Evolutionary conservation across 1,140 invertebrate genomes (phyloP).

Genomic region (Laodelphax striatellus): DNA sequence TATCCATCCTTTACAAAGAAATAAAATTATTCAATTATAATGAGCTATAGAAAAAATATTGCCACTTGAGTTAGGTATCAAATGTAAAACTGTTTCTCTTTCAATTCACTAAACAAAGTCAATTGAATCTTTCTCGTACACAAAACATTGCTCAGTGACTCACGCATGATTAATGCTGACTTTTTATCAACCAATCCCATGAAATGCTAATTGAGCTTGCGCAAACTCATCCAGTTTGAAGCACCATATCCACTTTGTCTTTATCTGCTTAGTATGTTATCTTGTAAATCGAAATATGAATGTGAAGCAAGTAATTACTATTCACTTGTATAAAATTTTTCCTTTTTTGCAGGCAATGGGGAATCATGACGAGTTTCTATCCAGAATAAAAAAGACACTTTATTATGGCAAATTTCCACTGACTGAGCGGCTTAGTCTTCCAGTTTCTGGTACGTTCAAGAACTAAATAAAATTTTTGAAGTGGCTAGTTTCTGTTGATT

Average conservation of each 20-base stretch:
- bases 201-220: neutral
- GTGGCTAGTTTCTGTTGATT: no score
- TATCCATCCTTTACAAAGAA: no score
- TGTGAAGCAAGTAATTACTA: neutral
- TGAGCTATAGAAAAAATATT: no score
- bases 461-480: no score
- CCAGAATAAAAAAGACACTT: slow-evolving; percentile 68
- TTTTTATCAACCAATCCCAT: neutral
- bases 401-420: slow-evolving; percentile 69
- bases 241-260: neutral
- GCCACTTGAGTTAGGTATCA: no score
- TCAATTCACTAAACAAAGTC: no score
- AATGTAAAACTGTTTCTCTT: no score
- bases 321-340: neutral
- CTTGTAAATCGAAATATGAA: neutral
- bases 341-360: slow-evolving; percentile 43
- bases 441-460: slow-evolving; percentile 54
- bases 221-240: neutral
- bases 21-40: no score
- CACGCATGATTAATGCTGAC: no score
- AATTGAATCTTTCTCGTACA: no score
- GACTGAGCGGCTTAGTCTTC: slow-evolving; percentile 59
- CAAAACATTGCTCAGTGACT: no score
- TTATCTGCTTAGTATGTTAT: neutral
- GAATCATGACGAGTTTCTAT: slow-evolving; percentile 59